Evolutionary conservation across 2,797 vertebrate genomes (phyloP).

Genomic region (Acomys russatus): DNA sequence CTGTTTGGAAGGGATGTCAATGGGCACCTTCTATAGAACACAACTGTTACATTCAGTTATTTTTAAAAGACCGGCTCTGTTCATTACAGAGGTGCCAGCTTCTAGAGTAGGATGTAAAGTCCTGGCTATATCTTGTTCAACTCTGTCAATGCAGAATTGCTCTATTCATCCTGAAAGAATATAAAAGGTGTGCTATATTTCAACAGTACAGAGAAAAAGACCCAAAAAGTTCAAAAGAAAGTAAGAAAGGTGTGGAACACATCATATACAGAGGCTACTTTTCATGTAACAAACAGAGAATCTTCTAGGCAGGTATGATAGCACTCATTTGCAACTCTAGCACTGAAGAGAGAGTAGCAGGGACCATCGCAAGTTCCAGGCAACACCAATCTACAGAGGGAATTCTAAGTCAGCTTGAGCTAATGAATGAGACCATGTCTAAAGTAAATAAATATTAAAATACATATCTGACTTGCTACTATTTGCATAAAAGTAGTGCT

Average conservation of each 20-base stretch:
- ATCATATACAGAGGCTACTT: not conserved
- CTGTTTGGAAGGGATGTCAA: not conserved
- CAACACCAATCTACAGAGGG: not conserved
- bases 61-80: not conserved
- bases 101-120: not conserved
- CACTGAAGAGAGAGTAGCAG: not conserved
- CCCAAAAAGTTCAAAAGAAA: not conserved
- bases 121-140: not conserved
- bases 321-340: not conserved
- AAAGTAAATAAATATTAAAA: not conserved
- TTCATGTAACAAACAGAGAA: not conserved
- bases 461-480: not conserved
- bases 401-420: too few relatives aligned
- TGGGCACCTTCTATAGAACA: not conserved
- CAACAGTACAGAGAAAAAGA: not conserved
- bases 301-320: not conserved
- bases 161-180: not conserved
- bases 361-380: not conserved
- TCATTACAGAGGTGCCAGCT: not conserved
- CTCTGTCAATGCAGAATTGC: not conserved
- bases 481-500: not conserved
- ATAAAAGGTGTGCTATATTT: not conserved
- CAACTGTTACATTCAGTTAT: not conserved
- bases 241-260: not conserved
- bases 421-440: too few relatives aligned